Percentiles rank a stretch among this genome's conserved stretches.
phyloP scores from a whole-genome alignment of 2,113 vertebrate species.

The Rhadina sibilatrix region DNA sequence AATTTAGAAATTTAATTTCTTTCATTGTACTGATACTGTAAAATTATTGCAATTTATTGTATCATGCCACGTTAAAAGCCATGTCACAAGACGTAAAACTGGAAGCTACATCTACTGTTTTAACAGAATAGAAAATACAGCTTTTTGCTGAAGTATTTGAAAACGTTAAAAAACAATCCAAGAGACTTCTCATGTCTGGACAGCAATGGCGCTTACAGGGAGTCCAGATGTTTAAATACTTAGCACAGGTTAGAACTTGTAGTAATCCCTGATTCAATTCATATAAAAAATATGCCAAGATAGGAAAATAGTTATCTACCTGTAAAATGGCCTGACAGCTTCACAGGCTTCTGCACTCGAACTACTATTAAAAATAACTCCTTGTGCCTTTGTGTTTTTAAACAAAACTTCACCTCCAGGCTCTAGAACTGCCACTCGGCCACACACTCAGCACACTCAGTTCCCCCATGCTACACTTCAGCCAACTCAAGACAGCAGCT shows the following conservation, averaged over 20 bases:
- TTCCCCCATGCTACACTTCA: not conserved
- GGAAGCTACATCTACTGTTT: not conserved
- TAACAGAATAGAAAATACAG: not conserved
- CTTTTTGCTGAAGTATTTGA: not conserved
- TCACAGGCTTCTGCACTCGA: not conserved
- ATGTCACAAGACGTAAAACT: not conserved
- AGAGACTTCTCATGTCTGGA: not conserved
- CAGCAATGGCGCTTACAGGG: accelerated
- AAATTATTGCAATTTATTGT: not conserved
- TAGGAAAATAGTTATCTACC: not conserved
- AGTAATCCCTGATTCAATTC: not conserved
- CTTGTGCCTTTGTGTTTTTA: not conserved
- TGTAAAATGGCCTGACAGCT: not conserved
- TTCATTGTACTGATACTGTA: not conserved
- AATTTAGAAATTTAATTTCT: not conserved
- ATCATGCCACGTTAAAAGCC: not conserved
- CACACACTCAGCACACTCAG: not conserved
- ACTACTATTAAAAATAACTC: not conserved
- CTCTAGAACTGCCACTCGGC: not conserved
- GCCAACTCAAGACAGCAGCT: not conserved
- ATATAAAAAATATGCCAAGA: not conserved
- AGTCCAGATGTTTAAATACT: conserved; percentile 23
- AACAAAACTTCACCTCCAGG: not conserved
- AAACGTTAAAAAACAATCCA: not conserved
- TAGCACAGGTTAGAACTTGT: conserved; percentile 27